Evolutionary conservation across 2,888 invertebrate genomes (phyloP).

Genomic region (Exocentrus adspersus): DNA sequence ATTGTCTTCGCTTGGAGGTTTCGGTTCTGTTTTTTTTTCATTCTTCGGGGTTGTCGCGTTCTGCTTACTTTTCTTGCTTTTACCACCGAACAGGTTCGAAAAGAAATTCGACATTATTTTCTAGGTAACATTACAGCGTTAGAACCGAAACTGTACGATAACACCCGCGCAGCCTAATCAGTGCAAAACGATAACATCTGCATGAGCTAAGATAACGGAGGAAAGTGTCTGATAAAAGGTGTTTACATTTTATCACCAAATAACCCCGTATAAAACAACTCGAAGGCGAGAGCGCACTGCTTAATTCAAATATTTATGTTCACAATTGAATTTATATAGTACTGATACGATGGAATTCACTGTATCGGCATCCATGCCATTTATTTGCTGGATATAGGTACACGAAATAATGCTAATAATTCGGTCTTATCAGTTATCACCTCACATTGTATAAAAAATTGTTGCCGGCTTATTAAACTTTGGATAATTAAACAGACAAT

Average conservation of each 20-base stretch:
- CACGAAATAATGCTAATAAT: constrained; percentile 7
- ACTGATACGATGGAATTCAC: not conserved
- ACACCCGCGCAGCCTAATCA: constrained; percentile 18
- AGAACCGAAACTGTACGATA: constrained; percentile 8
- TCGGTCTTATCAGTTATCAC: constrained; percentile 7
- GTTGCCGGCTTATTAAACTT: not conserved
- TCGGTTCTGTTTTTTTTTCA: constrained; percentile 17
- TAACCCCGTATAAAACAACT: constrained; percentile 20
- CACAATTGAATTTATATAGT: not conserved
- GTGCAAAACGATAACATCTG: constrained; percentile 26
- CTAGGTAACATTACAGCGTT: constrained; percentile 18
- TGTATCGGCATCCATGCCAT: constrained; percentile 1
- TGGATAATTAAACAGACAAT: too few species aligned
- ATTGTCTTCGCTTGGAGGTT: constrained; percentile 17
- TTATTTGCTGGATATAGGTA: constrained; percentile 5
- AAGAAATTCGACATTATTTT: constrained; percentile 44
- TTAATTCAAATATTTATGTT: constrained; percentile 13
- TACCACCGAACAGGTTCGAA: constrained; percentile 42
- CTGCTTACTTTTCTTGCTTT: constrained; percentile 30
- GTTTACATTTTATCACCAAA: constrained; percentile 23
- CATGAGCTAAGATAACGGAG: constrained; percentile 19
- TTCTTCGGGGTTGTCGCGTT: constrained; percentile 8
- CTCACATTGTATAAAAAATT: too few species aligned
- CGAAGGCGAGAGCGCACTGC: constrained; percentile 3
- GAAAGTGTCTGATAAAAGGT: constrained; percentile 7